Conservation (phyloP, 2,888 invertebrate genomes). For the Torymus texanus region DNA sequence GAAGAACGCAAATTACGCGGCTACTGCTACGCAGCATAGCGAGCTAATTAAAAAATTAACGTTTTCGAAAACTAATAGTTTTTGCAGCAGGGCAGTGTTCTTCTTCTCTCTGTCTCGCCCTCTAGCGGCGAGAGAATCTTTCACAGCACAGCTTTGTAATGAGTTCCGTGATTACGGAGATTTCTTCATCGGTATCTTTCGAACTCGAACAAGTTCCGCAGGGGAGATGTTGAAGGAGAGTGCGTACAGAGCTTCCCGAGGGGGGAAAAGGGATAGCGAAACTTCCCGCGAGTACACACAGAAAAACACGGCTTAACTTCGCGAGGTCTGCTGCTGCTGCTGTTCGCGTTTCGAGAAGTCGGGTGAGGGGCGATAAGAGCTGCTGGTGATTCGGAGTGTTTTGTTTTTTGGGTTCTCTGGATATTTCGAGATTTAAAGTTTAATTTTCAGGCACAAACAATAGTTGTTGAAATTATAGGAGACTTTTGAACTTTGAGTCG, state of each 20-base stretch:
- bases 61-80: no score
- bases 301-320: conserved; percentile 34
- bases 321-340: conserved; percentile 11
- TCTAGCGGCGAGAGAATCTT: no score
- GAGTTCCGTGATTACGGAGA: conserved; percentile 53
- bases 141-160: conserved; percentile 34
- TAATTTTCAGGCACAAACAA: no score
- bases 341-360: no score
- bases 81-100: no score
- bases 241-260: conserved; percentile 35
- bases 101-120: no score
- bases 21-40: no score
- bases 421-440: no score
- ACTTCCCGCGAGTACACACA: conserved; percentile 21
- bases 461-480: no score
- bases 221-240: background rate
- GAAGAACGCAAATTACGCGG: background rate
- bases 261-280: conserved; percentile 6
- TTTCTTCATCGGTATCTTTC: conserved; percentile 51
- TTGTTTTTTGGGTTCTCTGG: background rate
- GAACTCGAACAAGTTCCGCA: conserved; percentile 35
- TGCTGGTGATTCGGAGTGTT: conserved; percentile 13
- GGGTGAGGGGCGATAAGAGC: background rate
- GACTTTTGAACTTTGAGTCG: no score
- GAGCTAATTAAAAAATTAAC: no score